phyloP scores from a whole-genome alignment of 2,888 invertebrate species.

The Scaeva pyrastri region DNA sequence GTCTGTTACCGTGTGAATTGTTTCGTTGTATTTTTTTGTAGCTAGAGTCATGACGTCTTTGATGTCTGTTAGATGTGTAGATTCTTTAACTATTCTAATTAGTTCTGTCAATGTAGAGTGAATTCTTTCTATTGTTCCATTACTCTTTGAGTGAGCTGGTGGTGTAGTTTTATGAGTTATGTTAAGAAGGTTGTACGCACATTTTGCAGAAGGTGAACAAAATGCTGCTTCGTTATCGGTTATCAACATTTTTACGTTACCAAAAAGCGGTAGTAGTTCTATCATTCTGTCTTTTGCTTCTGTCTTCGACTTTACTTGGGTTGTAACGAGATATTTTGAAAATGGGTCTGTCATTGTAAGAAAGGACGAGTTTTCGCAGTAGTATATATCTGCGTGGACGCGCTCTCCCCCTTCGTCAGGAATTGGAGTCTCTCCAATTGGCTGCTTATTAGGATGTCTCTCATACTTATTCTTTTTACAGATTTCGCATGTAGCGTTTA shows the following conservation, averaged over 20 bases:
- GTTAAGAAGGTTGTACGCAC: too few species aligned
- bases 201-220: too few species aligned
- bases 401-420: too few species aligned
- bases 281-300: conserved; percentile 10
- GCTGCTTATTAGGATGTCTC: conserved; percentile 29
- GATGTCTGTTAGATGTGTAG: neutral
- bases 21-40: neutral
- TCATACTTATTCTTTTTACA: conserved; percentile 32
- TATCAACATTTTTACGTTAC: neutral
- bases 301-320: neutral
- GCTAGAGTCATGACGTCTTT: neutral
- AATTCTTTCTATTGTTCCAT: too few species aligned
- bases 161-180: conserved; percentile 9
- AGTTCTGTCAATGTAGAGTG: neutral
- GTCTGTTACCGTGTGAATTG: neutral
- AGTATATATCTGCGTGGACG: too few species aligned
- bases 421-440: conserved; percentile 30
- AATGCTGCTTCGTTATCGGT: conserved; percentile 7
- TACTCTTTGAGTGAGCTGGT: neutral
- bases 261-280: conserved; percentile 3
- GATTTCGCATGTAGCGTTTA: conserved; percentile 24
- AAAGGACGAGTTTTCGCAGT: too few species aligned
- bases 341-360: conserved; percentile 2
- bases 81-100: neutral
- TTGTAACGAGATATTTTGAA: neutral